These are phyloP conservation scores for Exaiptasia diaphana DNA, from an alignment of 64 coral and sea anemone species.

Conservation along the genomic window DNA sequence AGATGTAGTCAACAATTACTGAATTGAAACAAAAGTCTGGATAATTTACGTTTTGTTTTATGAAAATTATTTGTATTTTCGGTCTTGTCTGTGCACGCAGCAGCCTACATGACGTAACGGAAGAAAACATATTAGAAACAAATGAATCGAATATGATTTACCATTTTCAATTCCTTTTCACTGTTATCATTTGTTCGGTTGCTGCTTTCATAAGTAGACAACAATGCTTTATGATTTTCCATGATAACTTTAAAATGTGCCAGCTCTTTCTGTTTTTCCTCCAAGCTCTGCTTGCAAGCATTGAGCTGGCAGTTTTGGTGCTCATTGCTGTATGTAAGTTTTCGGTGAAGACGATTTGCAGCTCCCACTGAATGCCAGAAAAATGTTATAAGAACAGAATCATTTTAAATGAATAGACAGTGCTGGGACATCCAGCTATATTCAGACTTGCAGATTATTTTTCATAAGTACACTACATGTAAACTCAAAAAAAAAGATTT, in stretches of 20 bases:
- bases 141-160: conserved; percentile 8
- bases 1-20: no score
- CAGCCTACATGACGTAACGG: not conserved
- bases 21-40: no score
- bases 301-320: conserved; percentile 75
- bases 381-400: not conserved
- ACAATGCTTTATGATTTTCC: conserved; percentile 22
- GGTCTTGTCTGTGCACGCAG: not conserved
- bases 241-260: conserved; percentile 52
- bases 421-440: no score
- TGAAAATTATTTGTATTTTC: not conserved
- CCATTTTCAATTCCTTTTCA: conserved; percentile 47
- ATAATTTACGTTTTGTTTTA: no score
- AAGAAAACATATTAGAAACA: no score
- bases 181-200: not conserved
- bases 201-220: not conserved
- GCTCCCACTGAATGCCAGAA: not conserved
- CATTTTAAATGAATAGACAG: not conserved
- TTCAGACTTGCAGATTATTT: no score
- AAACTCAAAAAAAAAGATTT: no score
- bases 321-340: conserved; percentile 72
- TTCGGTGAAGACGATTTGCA: conserved; percentile 58
- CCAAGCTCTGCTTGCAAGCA: conserved; percentile 26
- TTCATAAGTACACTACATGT: no score
- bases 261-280: conserved; percentile 38